Conservation (phyloP, 1,140 invertebrate genomes). For the Scaptomyza graminum region DNA sequence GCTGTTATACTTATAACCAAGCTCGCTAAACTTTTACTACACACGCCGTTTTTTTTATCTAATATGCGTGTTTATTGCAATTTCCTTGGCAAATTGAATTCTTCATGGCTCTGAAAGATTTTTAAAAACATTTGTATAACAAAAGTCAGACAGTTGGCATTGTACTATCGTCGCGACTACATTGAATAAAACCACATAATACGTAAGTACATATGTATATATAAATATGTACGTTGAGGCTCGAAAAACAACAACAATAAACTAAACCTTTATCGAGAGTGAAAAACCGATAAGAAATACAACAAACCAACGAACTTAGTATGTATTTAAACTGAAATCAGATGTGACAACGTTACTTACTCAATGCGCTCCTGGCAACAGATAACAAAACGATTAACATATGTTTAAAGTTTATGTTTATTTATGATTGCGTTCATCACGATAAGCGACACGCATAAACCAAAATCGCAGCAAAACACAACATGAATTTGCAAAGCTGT, state of each 20-base stretch:
- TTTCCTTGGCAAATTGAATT: constrained; percentile 10
- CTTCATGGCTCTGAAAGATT: constrained; percentile 17
- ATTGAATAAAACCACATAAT: constrained; percentile 3
- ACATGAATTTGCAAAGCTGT: constrained; percentile 13
- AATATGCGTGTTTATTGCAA: constrained; percentile 33
- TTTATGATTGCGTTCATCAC: background rate
- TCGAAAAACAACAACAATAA: constrained; percentile 7
- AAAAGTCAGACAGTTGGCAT: constrained; percentile 5
- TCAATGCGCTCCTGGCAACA: constrained; percentile 42
- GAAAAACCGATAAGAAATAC: constrained; percentile 39
- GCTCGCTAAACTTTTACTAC: background rate
- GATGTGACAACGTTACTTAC: constrained; percentile 17
- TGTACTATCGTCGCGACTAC: constrained; percentile 6
- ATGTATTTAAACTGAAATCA: constrained; percentile 15
- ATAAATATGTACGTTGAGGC: background rate
- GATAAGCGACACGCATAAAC: constrained; percentile 33
- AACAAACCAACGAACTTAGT: constrained; percentile 7
- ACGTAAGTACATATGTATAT: background rate
- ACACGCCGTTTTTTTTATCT: constrained; percentile 9
- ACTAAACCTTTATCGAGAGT: constrained; percentile 33
- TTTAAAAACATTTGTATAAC: constrained; percentile 6
- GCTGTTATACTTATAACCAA: background rate
- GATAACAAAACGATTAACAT: constrained; percentile 39
- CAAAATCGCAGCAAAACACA: constrained; percentile 3
- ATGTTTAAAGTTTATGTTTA: constrained; percentile 20